Percentiles rank a stretch among this genome's conserved stretches.
These are phyloP conservation scores for Leptobrachium ailaonicum DNA, from an alignment of 2,113 vertebrate species.

Conservation along the genomic window DNA sequence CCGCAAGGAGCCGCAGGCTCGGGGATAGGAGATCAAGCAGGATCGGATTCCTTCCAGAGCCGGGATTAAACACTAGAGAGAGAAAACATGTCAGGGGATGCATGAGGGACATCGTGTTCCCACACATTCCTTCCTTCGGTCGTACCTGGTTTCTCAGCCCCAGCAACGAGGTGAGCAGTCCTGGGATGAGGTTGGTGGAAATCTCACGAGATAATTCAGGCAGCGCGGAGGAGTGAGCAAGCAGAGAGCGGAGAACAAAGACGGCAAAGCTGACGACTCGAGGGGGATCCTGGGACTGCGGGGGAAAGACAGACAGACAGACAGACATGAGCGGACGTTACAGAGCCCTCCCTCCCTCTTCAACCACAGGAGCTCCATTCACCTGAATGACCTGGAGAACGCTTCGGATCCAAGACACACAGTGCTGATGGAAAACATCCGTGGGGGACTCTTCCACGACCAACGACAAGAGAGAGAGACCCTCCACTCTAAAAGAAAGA, in stretches of 20 bases:
- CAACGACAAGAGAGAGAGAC: constrained; percentile 81
- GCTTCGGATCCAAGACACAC: constrained; percentile 82
- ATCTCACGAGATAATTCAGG: constrained; percentile 81
- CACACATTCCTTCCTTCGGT: background rate
- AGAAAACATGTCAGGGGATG: too few relatives aligned
- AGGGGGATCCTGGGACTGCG: constrained; percentile 80
- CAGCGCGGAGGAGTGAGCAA: constrained; percentile 80
- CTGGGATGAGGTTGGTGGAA: constrained; percentile 81
- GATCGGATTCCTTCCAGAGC: constrained; percentile 85
- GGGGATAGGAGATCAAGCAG: constrained; percentile 83
- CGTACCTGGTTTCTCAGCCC: constrained; percentile 83
- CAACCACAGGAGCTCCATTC: background rate
- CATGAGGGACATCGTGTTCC: background rate
- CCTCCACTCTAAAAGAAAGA: constrained; percentile 73
- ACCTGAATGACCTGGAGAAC: constrained; percentile 89
- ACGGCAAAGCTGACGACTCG: constrained; percentile 79
- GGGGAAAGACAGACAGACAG: background rate
- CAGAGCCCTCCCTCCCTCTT: background rate
- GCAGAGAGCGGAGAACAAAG: constrained; percentile 76
- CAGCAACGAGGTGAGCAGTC: constrained; percentile 84
- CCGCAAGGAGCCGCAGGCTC: constrained; percentile 84
- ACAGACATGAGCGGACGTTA: background rate
- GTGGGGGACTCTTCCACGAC: constrained; percentile 83
- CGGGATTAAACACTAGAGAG: constrained; percentile 74
- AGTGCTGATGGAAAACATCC: constrained; percentile 85